phyloP scores from a whole-genome alignment of 2,888 invertebrate genomes.

The Mythimna albipuncta region DNA sequence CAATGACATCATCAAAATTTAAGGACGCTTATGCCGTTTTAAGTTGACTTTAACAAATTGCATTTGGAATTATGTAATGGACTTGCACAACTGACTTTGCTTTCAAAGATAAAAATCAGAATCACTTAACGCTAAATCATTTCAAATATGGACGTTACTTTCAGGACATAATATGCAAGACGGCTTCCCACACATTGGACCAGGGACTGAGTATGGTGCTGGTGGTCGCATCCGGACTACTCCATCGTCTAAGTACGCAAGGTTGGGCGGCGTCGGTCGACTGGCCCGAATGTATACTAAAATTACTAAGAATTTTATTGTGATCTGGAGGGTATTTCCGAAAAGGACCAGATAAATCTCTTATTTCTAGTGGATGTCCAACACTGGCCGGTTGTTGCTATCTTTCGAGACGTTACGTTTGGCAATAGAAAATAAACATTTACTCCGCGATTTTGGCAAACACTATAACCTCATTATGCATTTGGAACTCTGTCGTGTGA shows the following conservation, averaged over 20 bases:
- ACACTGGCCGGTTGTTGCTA: slow-evolving; percentile 88
- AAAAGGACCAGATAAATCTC: slow-evolving; percentile 85
- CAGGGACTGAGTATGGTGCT: slow-evolving; percentile 58
- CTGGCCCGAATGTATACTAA: slow-evolving; percentile 82
- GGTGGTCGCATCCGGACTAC: slow-evolving; percentile 49
- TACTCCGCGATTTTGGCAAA: slow-evolving; percentile 78
- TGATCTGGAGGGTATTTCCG: slow-evolving; percentile 86
- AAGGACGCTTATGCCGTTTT: slow-evolving; percentile 72
- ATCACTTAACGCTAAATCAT: slow-evolving; percentile 88
- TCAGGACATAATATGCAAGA: slow-evolving; percentile 88
- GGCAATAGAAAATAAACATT: slow-evolving; percentile 79
- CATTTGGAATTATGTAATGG: slow-evolving; percentile 71
- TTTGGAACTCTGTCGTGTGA: slow-evolving; percentile 70
- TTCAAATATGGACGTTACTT: slow-evolving; percentile 89
- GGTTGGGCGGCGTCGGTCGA: slow-evolving; percentile 46
- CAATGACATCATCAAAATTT: slow-evolving; percentile 68
- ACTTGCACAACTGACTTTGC: slow-evolving; percentile 74
- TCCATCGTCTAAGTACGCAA: slow-evolving; percentile 44
- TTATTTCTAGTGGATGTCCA: slow-evolving; percentile 88
- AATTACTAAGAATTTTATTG: slow-evolving; percentile 85
- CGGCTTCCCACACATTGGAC: slow-evolving; percentile 83
- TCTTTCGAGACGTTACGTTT: slow-evolving; percentile 79
- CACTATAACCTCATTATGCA: slow-evolving; percentile 72
- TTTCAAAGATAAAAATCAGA: slow-evolving; percentile 79
- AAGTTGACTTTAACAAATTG: slow-evolving; percentile 63